Conservation (phyloP, 2,888 invertebrate species). For the Phaonia tiefii region DNA sequence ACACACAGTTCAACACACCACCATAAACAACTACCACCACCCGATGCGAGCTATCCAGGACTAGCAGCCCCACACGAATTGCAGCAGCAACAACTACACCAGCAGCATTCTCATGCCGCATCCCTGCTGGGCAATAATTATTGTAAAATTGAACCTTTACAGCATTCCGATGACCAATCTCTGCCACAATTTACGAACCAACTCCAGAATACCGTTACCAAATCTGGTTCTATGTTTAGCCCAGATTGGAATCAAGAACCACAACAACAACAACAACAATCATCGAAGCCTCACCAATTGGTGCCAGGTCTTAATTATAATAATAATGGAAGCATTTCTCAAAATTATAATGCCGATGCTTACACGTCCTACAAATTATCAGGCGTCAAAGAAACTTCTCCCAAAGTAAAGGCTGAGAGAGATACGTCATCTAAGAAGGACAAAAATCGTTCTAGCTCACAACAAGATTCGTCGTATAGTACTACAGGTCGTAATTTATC, state of each 20-base stretch:
- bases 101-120: slow-evolving; percentile 63
- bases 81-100: slow-evolving; percentile 68
- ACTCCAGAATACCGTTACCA: slow-evolving; percentile 66
- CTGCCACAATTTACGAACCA: slow-evolving; percentile 60
- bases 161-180: slow-evolving; percentile 57
- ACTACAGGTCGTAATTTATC: slow-evolving; percentile 31
- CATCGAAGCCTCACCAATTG: slow-evolving; percentile 68
- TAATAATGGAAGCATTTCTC: slow-evolving; percentile 38
- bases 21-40: slow-evolving; percentile 68
- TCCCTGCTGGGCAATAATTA: slow-evolving; percentile 62
- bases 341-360: slow-evolving; percentile 62
- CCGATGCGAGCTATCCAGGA: slow-evolving; percentile 69
- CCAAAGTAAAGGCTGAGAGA: slow-evolving; percentile 69
- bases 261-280: slow-evolving; percentile 46
- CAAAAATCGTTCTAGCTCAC: slow-evolving; percentile 72
- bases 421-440: slow-evolving; percentile 78
- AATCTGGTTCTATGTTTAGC: slow-evolving; percentile 77
- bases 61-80: slow-evolving; percentile 64
- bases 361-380: slow-evolving; percentile 65
- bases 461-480: slow-evolving; percentile 39
- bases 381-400: slow-evolving; percentile 68
- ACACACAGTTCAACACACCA: slow-evolving; percentile 57
- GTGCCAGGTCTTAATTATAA: slow-evolving; percentile 51
- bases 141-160: slow-evolving; percentile 58
- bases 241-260: slow-evolving; percentile 76